phyloP scores from a whole-genome alignment of 2,113 vertebrate species.

The Poeciliopsis occidentalis region DNA sequence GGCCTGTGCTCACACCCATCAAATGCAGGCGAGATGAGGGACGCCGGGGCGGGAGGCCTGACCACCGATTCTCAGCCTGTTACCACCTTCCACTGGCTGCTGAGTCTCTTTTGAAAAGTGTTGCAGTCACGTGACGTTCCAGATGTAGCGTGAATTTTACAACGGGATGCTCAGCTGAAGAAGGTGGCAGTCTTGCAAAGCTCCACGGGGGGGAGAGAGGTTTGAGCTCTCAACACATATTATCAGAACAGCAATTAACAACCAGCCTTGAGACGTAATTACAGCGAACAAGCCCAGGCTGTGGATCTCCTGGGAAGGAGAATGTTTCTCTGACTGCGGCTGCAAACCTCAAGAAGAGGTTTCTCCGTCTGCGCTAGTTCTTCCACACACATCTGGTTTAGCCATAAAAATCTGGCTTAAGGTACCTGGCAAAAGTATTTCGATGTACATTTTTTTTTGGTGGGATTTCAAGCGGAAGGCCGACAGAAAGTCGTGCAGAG shows the following conservation, averaged over 20 bases:
- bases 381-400: neutral
- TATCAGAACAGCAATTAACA: slow-evolving; percentile 13
- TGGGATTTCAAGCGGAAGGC: neutral
- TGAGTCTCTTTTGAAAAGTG: neutral
- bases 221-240: slow-evolving; percentile 6
- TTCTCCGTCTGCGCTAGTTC: neutral
- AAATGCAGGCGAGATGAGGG: neutral
- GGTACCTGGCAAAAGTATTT: neutral
- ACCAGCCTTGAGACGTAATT: neutral
- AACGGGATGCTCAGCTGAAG: neutral
- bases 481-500: too few species aligned
- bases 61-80: neutral
- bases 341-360: neutral
- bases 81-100: neutral
- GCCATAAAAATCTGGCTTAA: neutral
- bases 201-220: neutral
- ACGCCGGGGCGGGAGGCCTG: neutral
- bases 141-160: neutral
- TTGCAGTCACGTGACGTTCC: neutral
- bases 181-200: neutral
- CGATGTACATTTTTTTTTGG: neutral
- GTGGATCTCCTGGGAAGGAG: neutral
- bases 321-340: neutral
- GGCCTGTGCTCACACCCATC: too few species aligned
- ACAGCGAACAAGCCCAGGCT: slow-evolving; percentile 17